Conservation (phyloP, 2,888 invertebrate species). For the Scrobipalpa atriplicella region DNA sequence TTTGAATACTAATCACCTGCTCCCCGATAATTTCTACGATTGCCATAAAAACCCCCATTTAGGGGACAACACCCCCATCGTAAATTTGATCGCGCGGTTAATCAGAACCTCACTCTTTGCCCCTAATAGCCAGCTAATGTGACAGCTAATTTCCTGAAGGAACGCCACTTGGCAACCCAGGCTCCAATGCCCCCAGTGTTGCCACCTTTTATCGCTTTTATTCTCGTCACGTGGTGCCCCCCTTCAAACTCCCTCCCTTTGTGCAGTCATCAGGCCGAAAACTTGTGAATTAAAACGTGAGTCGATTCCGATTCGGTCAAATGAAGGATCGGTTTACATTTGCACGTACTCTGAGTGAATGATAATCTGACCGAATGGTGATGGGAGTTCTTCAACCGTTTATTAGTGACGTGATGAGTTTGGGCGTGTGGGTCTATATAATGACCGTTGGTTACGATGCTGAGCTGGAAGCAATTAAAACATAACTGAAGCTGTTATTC, state of each 20-base stretch:
- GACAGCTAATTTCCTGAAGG: slow-evolving; percentile 78
- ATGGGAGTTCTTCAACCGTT: neutral
- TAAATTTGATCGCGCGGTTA: slow-evolving; percentile 50
- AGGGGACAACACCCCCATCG: slow-evolving; percentile 34
- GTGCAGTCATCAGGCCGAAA: slow-evolving; percentile 72
- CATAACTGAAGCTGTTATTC: too few species aligned
- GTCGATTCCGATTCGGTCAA: slow-evolving; percentile 41
- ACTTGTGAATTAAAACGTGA: slow-evolving; percentile 78
- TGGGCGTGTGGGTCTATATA: too few species aligned
- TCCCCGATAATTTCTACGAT: neutral
- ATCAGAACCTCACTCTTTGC: slow-evolving; percentile 50
- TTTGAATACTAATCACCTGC: slow-evolving; percentile 7
- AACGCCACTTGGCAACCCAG: slow-evolving; percentile 43
- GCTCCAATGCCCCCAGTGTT: slow-evolving; percentile 44
- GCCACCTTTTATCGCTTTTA: slow-evolving; percentile 61
- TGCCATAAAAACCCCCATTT: neutral
- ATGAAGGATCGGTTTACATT: slow-evolving; percentile 21
- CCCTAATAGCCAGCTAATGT: slow-evolving; percentile 72
- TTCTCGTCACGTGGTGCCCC: slow-evolving; percentile 64
- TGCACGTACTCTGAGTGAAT: neutral
- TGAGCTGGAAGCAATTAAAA: too few species aligned
- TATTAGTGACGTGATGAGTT: neutral
- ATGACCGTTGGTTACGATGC: too few species aligned
- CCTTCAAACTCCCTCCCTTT: slow-evolving; percentile 40
- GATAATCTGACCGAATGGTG: slow-evolving; percentile 1